Base-by-base conservation (phyloP, 2,888 invertebrate species). In the Halictus ligatus region DNA sequence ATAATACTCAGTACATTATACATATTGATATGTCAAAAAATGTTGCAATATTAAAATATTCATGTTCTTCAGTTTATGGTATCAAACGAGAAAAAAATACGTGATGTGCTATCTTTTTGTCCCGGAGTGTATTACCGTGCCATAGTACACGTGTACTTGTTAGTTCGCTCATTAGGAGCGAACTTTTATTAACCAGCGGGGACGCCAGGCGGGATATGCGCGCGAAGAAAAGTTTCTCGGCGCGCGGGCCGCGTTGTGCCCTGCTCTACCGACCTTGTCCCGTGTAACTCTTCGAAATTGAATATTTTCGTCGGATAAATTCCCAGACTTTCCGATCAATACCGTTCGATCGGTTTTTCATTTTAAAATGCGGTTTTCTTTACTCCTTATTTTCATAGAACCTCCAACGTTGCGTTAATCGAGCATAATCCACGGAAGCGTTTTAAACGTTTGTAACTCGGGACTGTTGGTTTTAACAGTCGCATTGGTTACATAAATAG, bases 191-290 rank as follows among this genome's bases (percentile, higher is more conserved):
- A 86, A 86, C 72, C 77, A 86, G 54, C 54, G 46, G 48, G 48
- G 50, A 71, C 73, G 73, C 76, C 48, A 75, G 80, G 25, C 40
- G 83, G 64, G 50, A 75, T 64, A 78, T 75, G 75, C 74, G 80
- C 67, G 76, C 54, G 75, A 74, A 79, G 84, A 74, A 87, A 87
- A 86, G 81, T 88, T 86, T 86, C 81, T 64, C 79, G 74, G 64
- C 74, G 75, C 74, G 75, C 75, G 69, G 75, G 86, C 74, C 74
- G 48, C 75, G 69, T 81, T 81, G 80, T 81, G 75, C 72, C 35
- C 81, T 84, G 80, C 84, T 84, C 84, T 81, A 67, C 77, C 87
- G 86, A 88, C 86, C 86, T 88, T 88, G 87, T 81, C 69, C 50
- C 74, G 75, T 46, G 77, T 75, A 67, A 64, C 29, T 80, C 71